These are phyloP conservation scores for Rachycentron canadum DNA, from an alignment of 2,797 vertebrate species.

Conservation along the genomic window DNA sequence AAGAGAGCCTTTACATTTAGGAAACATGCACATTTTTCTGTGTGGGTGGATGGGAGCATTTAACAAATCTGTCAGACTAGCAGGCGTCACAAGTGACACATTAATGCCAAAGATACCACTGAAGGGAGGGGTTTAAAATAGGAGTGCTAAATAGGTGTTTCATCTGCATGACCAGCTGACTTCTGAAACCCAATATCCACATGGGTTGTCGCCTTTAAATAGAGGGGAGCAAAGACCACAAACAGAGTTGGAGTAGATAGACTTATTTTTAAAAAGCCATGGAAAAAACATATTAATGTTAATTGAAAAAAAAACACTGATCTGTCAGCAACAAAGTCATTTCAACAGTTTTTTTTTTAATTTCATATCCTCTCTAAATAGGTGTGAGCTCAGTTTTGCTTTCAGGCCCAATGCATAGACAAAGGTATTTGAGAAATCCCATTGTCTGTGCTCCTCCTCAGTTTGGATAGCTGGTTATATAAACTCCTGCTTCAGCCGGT, in stretches of 20 bases:
- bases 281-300: not conserved
- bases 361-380: conserved; percentile 19
- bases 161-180: conserved; percentile 66
- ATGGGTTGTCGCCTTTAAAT: conserved; percentile 67
- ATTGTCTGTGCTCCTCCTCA: conserved; percentile 35
- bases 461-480: conserved; percentile 44
- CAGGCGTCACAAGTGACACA: conserved; percentile 62
- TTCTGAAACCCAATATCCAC: conserved; percentile 63
- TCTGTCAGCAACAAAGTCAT: not conserved
- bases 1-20: not conserved
- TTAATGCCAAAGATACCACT: conserved; percentile 62
- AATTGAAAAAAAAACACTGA: not conserved
- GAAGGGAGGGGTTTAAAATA: conserved; percentile 68
- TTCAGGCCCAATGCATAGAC: conserved; percentile 10
- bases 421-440: conserved; percentile 54
- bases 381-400: conserved; percentile 13
- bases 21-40: not conserved
- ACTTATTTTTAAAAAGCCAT: not conserved
- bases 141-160: conserved; percentile 65
- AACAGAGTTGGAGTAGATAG: conserved; percentile 16
- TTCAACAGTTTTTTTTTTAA: not conserved
- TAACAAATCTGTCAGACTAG: conserved; percentile 45
- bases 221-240: conserved; percentile 47
- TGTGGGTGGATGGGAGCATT: not conserved
- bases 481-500: conserved; percentile 49